Percentiles rank a stretch among this genome's conserved stretches.
Evolutionary conservation across 1,140 invertebrate species (phyloP).

Genomic region (Uloborus diversus): DNA sequence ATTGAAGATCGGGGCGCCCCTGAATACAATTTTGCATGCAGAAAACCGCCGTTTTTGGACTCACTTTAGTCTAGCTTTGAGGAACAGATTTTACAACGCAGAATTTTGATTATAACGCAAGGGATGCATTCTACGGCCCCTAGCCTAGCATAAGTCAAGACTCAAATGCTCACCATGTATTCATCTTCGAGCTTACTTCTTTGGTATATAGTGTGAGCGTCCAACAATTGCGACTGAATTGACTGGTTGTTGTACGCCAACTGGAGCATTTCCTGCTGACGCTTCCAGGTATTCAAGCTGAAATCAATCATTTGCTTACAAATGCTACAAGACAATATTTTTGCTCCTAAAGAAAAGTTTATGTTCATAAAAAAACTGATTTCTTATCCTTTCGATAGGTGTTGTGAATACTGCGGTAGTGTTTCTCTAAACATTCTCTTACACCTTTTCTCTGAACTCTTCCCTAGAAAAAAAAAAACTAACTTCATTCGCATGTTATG

Average conservation of each 20-base stretch:
- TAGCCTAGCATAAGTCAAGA: too few species aligned
- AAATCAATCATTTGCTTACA: neutral
- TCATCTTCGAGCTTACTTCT: constrained; percentile 21
- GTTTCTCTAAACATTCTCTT: neutral
- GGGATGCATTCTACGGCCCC: too few species aligned
- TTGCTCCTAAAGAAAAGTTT: neutral
- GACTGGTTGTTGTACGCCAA: constrained; percentile 19
- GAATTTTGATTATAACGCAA: too few species aligned
- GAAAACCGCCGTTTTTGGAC: too few species aligned
- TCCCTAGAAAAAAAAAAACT: neutral
- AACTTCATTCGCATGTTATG: too few species aligned
- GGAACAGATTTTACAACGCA: too few species aligned
- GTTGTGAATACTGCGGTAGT: too few species aligned
- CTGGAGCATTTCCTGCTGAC: constrained; percentile 33
- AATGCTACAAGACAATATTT: neutral
- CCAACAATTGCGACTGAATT: neutral
- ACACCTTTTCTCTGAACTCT: neutral
- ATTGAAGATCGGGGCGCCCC: too few species aligned
- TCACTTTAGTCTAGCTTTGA: too few species aligned
- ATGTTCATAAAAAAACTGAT: neutral
- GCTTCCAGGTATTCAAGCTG: constrained; percentile 38
- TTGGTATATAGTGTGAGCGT: constrained; percentile 2
- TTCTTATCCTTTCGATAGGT: neutral
- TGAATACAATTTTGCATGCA: too few species aligned
- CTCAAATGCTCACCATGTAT: constrained; percentile 4